Conservation (phyloP, 2,888 invertebrate genomes). For the Malacosoma neustria region DNA sequence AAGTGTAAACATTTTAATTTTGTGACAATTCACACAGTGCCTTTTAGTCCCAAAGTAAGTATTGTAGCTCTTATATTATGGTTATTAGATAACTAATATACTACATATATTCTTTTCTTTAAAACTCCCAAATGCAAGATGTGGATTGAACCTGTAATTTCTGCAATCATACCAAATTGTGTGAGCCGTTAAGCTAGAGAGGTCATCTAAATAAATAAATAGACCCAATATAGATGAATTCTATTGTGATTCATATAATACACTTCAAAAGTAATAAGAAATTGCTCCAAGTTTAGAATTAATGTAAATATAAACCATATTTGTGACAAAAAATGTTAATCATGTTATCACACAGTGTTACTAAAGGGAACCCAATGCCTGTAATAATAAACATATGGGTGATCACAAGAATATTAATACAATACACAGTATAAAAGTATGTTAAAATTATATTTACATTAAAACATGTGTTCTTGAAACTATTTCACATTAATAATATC, state of each 20-base stretch:
- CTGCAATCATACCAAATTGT: slow-evolving; percentile 2
- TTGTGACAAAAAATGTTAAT: too few species aligned
- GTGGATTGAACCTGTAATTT: background rate
- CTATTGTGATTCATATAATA: too few species aligned
- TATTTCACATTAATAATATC: slow-evolving; percentile 30
- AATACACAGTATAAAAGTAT: slow-evolving; percentile 24
- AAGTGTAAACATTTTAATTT: too few species aligned
- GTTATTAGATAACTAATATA: too few species aligned
- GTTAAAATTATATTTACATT: slow-evolving; percentile 36
- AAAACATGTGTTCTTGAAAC: slow-evolving; percentile 43
- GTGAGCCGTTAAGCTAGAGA: slow-evolving; percentile 4
- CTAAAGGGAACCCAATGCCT: slow-evolving; percentile 22
- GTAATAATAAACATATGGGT: slow-evolving; percentile 24
- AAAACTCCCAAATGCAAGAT: background rate
- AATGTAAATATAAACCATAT: too few species aligned
- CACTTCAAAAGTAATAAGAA: too few species aligned
- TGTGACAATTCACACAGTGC: too few species aligned
- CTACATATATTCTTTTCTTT: background rate
- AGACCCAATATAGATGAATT: too few species aligned
- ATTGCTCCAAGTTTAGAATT: too few species aligned
- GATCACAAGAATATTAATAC: slow-evolving; percentile 16
- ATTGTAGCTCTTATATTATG: too few species aligned
- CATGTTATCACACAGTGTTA: slow-evolving; percentile 14
- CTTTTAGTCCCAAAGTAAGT: too few species aligned
- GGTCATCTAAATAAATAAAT: too few species aligned